Evolutionary conservation across 2,888 invertebrate species (phyloP).

Genomic region (Cataglyphis rosenhaueri): DNA sequence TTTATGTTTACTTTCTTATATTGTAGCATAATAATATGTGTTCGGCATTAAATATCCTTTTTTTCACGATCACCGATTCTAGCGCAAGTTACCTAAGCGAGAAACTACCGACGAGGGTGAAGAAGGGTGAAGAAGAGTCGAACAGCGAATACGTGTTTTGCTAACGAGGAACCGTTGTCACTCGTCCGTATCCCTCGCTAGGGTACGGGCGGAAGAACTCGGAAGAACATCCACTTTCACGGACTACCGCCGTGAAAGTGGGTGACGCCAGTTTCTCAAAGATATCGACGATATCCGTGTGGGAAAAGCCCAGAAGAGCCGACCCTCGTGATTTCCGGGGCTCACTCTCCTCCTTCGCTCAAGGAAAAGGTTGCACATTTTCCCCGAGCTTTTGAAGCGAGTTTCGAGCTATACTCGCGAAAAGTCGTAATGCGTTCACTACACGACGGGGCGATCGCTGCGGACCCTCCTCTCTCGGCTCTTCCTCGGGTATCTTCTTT

Average conservation of each 20-base stretch:
- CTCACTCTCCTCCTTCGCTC: not conserved
- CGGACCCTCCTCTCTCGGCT: slow-evolving; percentile 32
- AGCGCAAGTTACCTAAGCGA: not conserved
- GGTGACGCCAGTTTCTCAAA: slow-evolving; percentile 70
- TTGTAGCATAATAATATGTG: not conserved
- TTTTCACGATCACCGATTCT: slow-evolving; percentile 7
- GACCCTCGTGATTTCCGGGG: slow-evolving; percentile 71
- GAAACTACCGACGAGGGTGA: not conserved
- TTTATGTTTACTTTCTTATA: not conserved
- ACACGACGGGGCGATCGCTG: slow-evolving; percentile 65
- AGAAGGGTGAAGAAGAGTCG: slow-evolving; percentile 57
- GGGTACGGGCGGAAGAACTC: slow-evolving; percentile 37
- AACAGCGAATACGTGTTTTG: slow-evolving; percentile 74
- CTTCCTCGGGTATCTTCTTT: not conserved
- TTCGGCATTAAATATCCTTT: not conserved
- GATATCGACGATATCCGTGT: slow-evolving; percentile 74
- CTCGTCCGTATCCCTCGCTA: slow-evolving; percentile 59
- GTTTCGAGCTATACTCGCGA: slow-evolving; percentile 50
- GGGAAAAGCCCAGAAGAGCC: slow-evolving; percentile 68
- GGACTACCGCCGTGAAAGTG: slow-evolving; percentile 66
- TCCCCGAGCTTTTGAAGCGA: not conserved
- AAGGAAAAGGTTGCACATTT: not conserved
- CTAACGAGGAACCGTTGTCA: slow-evolving; percentile 83
- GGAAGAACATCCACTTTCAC: slow-evolving; percentile 65
- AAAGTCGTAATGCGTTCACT: slow-evolving; percentile 72